phyloP scores from a whole-genome alignment of 2,113 vertebrate species.

The Peromyscus polionotus region DNA sequence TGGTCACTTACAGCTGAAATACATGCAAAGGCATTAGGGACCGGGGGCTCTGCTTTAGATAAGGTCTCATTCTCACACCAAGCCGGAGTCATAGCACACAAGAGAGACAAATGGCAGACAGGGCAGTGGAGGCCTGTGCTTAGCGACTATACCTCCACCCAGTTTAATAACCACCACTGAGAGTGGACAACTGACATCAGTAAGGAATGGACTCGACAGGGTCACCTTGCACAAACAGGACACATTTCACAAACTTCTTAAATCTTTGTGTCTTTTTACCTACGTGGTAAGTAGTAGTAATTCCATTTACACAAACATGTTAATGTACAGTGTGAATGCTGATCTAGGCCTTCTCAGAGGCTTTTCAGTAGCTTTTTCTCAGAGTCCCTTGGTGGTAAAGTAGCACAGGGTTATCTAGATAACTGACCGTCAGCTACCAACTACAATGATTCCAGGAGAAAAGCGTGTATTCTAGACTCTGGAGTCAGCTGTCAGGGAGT shows the following conservation, averaged over 20 bases:
- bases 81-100: constrained; percentile 42
- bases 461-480: constrained; percentile 49
- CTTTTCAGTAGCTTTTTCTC: constrained; percentile 53
- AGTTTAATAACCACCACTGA: constrained; percentile 55
- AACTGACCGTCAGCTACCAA: constrained; percentile 6
- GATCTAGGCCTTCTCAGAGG: constrained; percentile 49
- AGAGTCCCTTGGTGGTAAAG: constrained; percentile 61
- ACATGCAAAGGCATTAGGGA: constrained; percentile 56
- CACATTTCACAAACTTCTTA: constrained; percentile 70
- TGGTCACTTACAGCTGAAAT: constrained; percentile 65
- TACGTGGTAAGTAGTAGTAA: constrained; percentile 57
- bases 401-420: constrained; percentile 22
- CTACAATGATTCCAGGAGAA: constrained; percentile 45
- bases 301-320: constrained; percentile 61
- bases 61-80: constrained; percentile 56
- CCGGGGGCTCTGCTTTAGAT: neutral
- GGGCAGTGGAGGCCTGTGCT: constrained; percentile 18
- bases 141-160: constrained; percentile 1
- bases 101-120: neutral
- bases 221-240: constrained; percentile 66
- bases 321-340: constrained; percentile 65
- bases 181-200: neutral
- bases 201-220: neutral
- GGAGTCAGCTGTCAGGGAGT: constrained; percentile 60
- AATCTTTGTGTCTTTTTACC: constrained; percentile 63